These are phyloP conservation scores for Prunella fulvescens DNA, from an alignment of 2,113 vertebrate genomes.

Conservation along the genomic window DNA sequence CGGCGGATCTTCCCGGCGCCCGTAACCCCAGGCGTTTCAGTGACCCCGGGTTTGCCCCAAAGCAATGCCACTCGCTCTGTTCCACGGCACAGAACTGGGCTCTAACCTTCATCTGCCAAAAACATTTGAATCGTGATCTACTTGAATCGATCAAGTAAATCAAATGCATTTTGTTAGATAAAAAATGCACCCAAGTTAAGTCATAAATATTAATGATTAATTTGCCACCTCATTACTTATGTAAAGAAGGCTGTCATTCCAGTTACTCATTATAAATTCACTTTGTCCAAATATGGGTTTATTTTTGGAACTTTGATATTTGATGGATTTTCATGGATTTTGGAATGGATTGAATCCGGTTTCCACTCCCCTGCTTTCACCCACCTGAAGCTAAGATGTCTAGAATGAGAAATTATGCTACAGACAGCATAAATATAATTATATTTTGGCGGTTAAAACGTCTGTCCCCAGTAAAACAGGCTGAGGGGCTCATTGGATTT, in stretches of 20 bases:
- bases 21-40: background rate
- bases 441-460: background rate
- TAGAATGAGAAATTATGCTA: background rate
- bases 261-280: background rate
- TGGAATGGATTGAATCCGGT: background rate
- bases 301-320: background rate
- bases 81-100: background rate
- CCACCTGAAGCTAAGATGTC: background rate
- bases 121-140: background rate
- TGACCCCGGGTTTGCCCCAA: background rate
- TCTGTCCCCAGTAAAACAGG: background rate
- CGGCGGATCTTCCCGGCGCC: background rate
- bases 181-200: background rate
- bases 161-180: background rate
- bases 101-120: background rate
- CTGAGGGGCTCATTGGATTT: background rate
- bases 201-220: background rate
- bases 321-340: background rate
- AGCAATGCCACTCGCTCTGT: background rate
- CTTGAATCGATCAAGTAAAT: background rate
- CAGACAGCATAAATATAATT: background rate
- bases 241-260: background rate
- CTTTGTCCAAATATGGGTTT: slow-evolving; percentile 31
- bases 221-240: background rate
- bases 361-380: background rate